Percentiles rank a stretch among this genome's conserved stretches.
phyloP scores from a whole-genome alignment of 1,140 invertebrate species.

The Ceratina calcarata region DNA sequence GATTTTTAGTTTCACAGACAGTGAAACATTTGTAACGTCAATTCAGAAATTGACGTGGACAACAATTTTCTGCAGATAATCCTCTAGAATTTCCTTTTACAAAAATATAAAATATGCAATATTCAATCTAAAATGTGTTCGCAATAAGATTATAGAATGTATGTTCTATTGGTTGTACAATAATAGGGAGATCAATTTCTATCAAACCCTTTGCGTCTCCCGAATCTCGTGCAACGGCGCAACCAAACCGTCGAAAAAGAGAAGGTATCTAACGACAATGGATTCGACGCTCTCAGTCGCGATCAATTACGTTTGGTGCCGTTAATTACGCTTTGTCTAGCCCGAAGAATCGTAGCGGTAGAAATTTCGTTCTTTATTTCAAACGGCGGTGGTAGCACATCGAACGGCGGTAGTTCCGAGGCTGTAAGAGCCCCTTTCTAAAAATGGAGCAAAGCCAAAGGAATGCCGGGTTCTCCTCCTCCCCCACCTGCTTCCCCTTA shows the following conservation, averaged over 20 bases:
- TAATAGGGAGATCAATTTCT: no score
- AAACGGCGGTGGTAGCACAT: background rate
- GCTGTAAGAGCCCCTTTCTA: constrained; percentile 21
- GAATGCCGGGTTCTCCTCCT: background rate
- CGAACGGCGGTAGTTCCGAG: constrained; percentile 12
- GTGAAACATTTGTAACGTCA: no score
- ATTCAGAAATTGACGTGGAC: no score
- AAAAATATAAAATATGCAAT: no score
- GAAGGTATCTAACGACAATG: background rate
- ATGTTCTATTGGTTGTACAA: no score
- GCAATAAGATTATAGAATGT: no score
- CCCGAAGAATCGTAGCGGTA: background rate
- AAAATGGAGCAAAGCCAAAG: constrained; percentile 27
- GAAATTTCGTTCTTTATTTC: constrained; percentile 45
- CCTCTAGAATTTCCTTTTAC: no score
- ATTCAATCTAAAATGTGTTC: no score
- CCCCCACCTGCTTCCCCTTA: background rate
- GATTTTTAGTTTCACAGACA: no score
- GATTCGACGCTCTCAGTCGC: background rate
- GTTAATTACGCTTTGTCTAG: constrained; percentile 55
- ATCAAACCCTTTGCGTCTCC: background rate
- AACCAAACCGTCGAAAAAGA: background rate
- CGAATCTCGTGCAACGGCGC: background rate
- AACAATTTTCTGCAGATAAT: no score
- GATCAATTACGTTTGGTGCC: constrained; percentile 46